A percentile compares a stretch with the other conserved stretches of the same genome.
These are phyloP conservation scores for Zophobas atratus DNA, from an alignment of 1,140 invertebrate species.

Conservation along the genomic window DNA sequence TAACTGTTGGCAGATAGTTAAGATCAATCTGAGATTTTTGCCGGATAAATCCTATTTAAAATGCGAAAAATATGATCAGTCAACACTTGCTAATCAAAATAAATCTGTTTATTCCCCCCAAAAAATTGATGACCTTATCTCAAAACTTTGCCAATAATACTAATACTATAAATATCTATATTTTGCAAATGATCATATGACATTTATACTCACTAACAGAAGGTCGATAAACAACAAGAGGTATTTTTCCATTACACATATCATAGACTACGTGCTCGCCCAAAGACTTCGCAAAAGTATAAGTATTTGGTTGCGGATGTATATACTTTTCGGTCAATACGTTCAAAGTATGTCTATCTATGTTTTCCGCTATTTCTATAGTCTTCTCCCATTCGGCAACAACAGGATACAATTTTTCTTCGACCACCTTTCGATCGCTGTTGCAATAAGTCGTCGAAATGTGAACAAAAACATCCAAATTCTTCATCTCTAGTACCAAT, in stretches of 20 bases:
- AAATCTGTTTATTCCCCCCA: too few species aligned
- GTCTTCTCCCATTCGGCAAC: too few species aligned
- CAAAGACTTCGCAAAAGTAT: constrained; percentile 88
- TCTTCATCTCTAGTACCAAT: constrained; percentile 72
- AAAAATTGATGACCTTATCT: too few species aligned
- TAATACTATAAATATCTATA: too few species aligned
- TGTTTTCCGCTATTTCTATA: constrained; percentile 71
- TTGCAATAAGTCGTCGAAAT: constrained; percentile 89
- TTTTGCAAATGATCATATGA: too few species aligned
- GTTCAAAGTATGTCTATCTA: constrained; percentile 79
- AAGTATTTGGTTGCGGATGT: constrained; percentile 70
- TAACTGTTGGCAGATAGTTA: constrained; percentile 68
- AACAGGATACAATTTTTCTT: neutral
- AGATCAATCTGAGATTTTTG: too few species aligned
- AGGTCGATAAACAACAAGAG: constrained; percentile 88
- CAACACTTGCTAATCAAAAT: too few species aligned
- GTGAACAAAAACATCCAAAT: constrained; percentile 79
- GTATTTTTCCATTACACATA: constrained; percentile 77
- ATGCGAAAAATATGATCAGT: too few species aligned
- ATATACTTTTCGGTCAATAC: constrained; percentile 55
- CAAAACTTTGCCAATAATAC: too few species aligned
- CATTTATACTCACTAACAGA: constrained; percentile 82
- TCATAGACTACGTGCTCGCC: constrained; percentile 84
- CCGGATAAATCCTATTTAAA: too few species aligned
- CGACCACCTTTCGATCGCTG: constrained; percentile 74